These are phyloP conservation scores for Neodiprion virginianus DNA, from an alignment of 1,140 invertebrate genomes.

Conservation along the genomic window DNA sequence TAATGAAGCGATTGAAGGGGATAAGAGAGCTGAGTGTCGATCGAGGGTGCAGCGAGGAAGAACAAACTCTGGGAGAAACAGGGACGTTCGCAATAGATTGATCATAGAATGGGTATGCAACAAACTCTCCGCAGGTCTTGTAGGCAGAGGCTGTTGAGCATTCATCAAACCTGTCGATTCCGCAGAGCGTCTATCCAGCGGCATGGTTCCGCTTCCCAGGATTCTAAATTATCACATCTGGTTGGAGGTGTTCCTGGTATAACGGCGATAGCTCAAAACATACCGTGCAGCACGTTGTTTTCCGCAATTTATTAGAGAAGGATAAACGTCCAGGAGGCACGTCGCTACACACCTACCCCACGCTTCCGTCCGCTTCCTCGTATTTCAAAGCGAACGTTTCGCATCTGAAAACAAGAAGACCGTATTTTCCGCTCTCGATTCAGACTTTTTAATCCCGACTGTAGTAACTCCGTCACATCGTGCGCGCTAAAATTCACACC, in stretches of 20 bases:
- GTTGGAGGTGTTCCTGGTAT: constrained; percentile 24
- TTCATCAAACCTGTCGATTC: constrained; percentile 52
- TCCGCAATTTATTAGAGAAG: constrained; percentile 9
- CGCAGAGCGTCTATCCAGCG: constrained; percentile 48
- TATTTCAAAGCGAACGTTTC: background rate
- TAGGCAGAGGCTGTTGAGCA: constrained; percentile 45
- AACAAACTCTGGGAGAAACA: background rate
- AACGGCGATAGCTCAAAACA: constrained; percentile 41
- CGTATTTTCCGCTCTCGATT: background rate
- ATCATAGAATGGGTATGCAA: constrained; percentile 39
- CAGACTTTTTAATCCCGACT: background rate
- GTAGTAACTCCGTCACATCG: background rate
- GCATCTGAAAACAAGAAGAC: background rate
- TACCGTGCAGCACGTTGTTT: constrained; percentile 26
- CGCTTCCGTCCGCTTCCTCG: background rate
- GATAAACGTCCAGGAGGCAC: background rate
- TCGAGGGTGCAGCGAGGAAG: background rate
- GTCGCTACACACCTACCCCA: background rate
- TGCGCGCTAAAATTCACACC: background rate
- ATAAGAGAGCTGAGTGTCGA: background rate
- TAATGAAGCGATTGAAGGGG: background rate
- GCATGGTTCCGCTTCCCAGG: constrained; percentile 45
- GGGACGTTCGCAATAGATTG: constrained; percentile 11
- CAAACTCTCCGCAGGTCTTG: constrained; percentile 41
- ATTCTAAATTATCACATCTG: constrained; percentile 47